Base-by-base conservation (phyloP, 2,113 vertebrate genomes). In the Excalfactoria chinensis region DNA sequence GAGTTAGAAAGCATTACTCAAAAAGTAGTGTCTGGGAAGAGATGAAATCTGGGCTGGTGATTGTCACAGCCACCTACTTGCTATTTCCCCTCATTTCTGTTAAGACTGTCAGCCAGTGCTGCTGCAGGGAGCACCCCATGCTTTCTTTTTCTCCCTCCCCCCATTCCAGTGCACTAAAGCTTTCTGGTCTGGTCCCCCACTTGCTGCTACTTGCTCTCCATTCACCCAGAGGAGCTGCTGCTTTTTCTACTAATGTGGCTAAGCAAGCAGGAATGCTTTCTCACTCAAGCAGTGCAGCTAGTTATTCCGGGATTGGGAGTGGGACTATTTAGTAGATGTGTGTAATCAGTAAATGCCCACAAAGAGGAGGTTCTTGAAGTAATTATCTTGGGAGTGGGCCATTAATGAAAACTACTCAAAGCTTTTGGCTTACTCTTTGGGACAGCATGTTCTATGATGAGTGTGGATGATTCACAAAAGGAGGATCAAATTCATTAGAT, bases 81-180 rank as follows among this genome's bases (percentile, higher is more conserved):
- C 35, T 55, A 11, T 23, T 72, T 56, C 15, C 37, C 21, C 30
- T 72, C 70, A 40, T 32, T 30, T 48, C 35, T 51, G 60, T 67
- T 63, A 43, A 10, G 6, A 6, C 41, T 59, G 23, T 64, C 37
- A 9, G 32, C 18, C 4, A 3, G 28, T 18, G 28, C 59, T 68
- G 43, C 62, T 19, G 2, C 20, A 4, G 56, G 32, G 19, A 35
- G 8, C 68, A 43, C 3, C 25, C 0, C 0, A 1, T 30, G 30
- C 1, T 30, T 22, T 6, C 35, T 23, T 35, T 58, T 2, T 0
- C 37, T 10, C 4, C 23, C 30, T 26, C 6, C 48, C 49, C 5
- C 11, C 19, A 15, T 13, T 34, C 20, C 15, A 63, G 26, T 55
- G 64, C 16, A 11, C 1, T 8, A 62, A 16, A 32, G 41, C 13